These are phyloP conservation scores for Helogale parvula DNA, from an alignment of 2,113 vertebrate genomes.

Conservation along the genomic window DNA sequence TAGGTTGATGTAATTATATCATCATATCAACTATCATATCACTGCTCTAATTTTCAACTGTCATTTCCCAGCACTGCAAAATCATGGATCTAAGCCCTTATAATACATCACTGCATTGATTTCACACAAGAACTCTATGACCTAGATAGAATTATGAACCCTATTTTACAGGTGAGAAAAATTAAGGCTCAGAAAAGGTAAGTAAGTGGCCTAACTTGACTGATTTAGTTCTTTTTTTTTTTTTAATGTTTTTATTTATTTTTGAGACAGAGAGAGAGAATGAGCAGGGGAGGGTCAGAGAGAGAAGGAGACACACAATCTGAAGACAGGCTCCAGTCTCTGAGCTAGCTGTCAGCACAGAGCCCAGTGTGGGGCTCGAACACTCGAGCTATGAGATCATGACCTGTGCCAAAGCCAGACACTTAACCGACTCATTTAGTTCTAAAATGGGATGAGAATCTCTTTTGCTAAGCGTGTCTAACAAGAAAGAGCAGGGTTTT, in stretches of 20 bases:
- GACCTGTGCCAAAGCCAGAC: too few relatives aligned
- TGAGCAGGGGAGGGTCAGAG: too few relatives aligned
- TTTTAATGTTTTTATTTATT: too few relatives aligned
- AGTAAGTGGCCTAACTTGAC: neutral
- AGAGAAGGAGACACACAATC: too few relatives aligned
- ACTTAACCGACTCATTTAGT: neutral
- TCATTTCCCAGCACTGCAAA: conserved; percentile 4
- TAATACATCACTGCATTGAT: neutral
- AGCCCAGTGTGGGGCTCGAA: too few relatives aligned
- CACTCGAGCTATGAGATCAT: too few relatives aligned
- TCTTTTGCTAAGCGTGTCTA: neutral
- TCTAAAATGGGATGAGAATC: neutral
- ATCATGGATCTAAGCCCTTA: neutral
- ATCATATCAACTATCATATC: neutral
- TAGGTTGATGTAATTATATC: neutral
- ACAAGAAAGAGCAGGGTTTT: neutral
- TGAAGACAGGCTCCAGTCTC: too few relatives aligned
- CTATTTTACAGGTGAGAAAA: conserved; percentile 1
- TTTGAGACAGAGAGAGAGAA: too few relatives aligned
- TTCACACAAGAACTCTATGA: neutral
- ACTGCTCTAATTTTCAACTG: neutral
- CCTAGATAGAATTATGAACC: neutral
- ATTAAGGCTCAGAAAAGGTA: neutral
- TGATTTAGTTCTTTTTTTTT: neutral
- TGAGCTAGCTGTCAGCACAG: too few relatives aligned